These are phyloP conservation scores for Amblyraja radiata DNA, from an alignment of 2,797 vertebrate genomes.

Conservation along the genomic window DNA sequence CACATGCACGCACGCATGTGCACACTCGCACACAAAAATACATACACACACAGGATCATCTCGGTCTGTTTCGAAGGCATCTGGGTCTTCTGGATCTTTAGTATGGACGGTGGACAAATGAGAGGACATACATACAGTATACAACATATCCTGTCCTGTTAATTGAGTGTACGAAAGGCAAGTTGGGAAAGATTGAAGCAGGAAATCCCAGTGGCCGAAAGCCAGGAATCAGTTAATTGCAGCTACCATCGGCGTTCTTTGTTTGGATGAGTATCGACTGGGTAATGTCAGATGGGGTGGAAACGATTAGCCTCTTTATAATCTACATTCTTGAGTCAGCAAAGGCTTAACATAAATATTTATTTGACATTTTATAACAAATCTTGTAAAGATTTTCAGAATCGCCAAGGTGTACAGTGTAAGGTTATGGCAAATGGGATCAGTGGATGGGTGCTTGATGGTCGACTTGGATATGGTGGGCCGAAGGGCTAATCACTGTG, in stretches of 20 bases:
- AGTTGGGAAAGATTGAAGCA: neutral
- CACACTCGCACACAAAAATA: no score
- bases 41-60: neutral
- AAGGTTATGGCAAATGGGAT: no score
- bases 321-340: neutral
- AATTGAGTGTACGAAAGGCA: neutral
- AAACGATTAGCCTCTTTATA: neutral
- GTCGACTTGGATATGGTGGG: no score
- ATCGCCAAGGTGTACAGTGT: neutral
- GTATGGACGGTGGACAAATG: neutral
- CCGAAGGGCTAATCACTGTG: no score
- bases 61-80: neutral
- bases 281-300: neutral
- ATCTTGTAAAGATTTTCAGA: neutral
- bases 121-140: no score
- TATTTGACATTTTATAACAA: no score
- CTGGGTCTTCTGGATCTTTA: neutral
- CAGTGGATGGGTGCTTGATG: no score
- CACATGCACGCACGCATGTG: no score
- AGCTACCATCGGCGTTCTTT: neutral
- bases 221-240: neutral
- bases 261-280: neutral
- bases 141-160: neutral
- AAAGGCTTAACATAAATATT: neutral
- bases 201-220: neutral